phyloP scores from a whole-genome alignment of 1,140 invertebrate species.

The Notospermus geniculatus region DNA sequence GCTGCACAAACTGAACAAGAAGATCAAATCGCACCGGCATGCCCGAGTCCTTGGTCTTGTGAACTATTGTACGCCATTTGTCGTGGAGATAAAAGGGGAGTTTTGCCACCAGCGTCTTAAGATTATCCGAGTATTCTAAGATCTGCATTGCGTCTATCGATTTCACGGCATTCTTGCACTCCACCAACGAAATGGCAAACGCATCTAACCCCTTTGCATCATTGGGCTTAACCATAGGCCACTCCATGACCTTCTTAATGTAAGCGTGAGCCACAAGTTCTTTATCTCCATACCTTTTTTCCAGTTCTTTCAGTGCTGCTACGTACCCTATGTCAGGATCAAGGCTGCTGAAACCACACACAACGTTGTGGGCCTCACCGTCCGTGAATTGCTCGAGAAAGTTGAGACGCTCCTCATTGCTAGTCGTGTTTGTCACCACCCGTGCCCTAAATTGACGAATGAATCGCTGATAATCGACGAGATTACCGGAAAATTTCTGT shows the following conservation, averaged over 20 bases:
- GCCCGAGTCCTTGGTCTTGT: neutral
- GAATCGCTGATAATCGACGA: neutral
- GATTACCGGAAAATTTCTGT: neutral
- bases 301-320: conserved; percentile 1
- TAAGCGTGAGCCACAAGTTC: neutral
- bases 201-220: neutral
- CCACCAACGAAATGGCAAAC: neutral
- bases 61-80: neutral
- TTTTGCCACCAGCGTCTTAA: conserved; percentile 4
- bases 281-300: neutral
- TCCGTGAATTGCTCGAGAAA: neutral
- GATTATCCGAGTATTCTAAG: neutral
- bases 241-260: neutral
- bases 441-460: neutral
- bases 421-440: neutral
- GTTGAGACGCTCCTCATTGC: neutral
- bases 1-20: no score
- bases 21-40: no score
- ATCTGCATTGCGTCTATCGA: neutral
- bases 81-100: conserved; percentile 8
- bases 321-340: neutral
- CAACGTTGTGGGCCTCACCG: neutral
- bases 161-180: neutral
- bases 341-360: neutral
- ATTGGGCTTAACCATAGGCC: neutral